Percentiles rank a stretch among this genome's conserved stretches.
These are phyloP conservation scores for Ctenopoma kingsleyae DNA, from an alignment of 2,797 vertebrate genomes.

Conservation along the genomic window DNA sequence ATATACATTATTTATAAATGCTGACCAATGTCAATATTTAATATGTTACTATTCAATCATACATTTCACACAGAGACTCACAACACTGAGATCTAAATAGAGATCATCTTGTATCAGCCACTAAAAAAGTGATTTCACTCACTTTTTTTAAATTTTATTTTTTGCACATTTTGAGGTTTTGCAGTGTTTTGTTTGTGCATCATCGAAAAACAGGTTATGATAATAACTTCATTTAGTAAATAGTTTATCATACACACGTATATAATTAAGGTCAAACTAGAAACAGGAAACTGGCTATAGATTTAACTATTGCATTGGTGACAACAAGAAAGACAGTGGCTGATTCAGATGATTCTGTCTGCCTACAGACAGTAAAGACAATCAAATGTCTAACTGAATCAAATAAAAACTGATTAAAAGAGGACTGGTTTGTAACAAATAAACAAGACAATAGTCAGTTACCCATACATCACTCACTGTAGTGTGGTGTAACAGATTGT, in stretches of 20 bases:
- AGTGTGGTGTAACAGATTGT: slow-evolving; percentile 37
- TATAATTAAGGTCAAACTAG: slow-evolving; percentile 15
- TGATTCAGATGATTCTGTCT: slow-evolving; percentile 61
- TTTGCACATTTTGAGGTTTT: slow-evolving; percentile 43
- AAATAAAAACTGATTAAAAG: slow-evolving; percentile 27
- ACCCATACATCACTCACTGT: slow-evolving; percentile 58
- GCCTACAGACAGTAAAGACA: slow-evolving; percentile 51
- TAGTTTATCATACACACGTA: slow-evolving; percentile 19
- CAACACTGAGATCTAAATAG: slow-evolving; percentile 42
- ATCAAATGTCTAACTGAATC: slow-evolving; percentile 34
- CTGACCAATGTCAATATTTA: slow-evolving; percentile 81
- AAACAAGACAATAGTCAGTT: slow-evolving; percentile 44
- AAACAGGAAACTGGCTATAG: slow-evolving; percentile 31
- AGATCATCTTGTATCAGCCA: slow-evolving; percentile 65
- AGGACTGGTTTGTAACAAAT: slow-evolving; percentile 52
- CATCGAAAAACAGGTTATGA: slow-evolving; percentile 9
- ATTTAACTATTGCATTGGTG: slow-evolving; percentile 38
- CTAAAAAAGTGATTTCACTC: slow-evolving; percentile 42
- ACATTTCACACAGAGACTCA: slow-evolving; percentile 71
- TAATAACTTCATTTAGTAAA: slow-evolving; percentile 13
- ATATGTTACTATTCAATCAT: slow-evolving; percentile 74
- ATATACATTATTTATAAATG: slow-evolving; percentile 89
- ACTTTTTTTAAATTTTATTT: slow-evolving; percentile 17
- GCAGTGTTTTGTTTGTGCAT: slow-evolving; percentile 26
- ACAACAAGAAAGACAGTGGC: slow-evolving; percentile 50